Conservation (phyloP, 2,113 vertebrate species). For the Sylvicapra grimmia region DNA sequence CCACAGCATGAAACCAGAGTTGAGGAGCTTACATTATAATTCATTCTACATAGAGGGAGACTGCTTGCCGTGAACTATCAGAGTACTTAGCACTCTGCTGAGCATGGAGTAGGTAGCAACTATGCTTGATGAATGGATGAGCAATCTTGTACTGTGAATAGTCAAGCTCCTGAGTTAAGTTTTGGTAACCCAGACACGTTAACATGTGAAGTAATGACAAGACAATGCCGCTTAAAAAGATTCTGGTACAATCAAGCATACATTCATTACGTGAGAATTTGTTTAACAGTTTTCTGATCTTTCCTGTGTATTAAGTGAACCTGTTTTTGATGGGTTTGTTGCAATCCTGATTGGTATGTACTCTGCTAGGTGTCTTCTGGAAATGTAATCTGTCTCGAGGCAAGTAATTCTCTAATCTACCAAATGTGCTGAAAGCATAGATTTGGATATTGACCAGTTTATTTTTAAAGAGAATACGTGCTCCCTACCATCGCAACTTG, state of each 20-base stretch:
- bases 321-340: conserved; percentile 51
- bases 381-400: conserved; percentile 16
- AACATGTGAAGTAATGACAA: not conserved
- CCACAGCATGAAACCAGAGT: not conserved
- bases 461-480: conserved; percentile 28
- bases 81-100: not conserved
- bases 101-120: not conserved
- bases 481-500: not conserved
- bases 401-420: conserved; percentile 4
- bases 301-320: not conserved
- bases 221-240: not conserved
- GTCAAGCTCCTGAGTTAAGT: not conserved
- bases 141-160: not conserved
- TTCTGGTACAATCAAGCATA: not conserved
- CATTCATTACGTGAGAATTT: not conserved
- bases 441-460: conserved; percentile 34
- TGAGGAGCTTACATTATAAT: conserved; percentile 1
- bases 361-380: conserved; percentile 12
- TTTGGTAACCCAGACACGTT: not conserved
- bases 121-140: not conserved
- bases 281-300: conserved; percentile 9
- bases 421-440: conserved; percentile 17
- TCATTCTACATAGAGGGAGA: conserved; percentile 17
- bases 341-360: not conserved
- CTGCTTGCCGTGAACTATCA: not conserved